Evolutionary conservation across 1,140 invertebrate species (phyloP), one percentile per base, ranked within the genome.

Genomic region (Trinorchestia longiramus): DNA sequence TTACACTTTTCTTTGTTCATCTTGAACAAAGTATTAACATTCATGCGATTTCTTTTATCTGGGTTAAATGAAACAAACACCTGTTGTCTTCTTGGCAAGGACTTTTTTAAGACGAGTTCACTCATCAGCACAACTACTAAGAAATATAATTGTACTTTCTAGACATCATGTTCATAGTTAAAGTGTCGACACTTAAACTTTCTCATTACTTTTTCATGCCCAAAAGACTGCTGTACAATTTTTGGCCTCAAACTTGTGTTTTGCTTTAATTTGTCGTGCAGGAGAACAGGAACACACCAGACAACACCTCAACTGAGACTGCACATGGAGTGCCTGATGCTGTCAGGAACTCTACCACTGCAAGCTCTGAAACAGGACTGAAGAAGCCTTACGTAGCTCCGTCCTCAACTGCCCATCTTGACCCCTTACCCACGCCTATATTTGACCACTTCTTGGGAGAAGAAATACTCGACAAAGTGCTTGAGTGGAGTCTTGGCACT

Each of bases 391-490:
- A 94, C 36, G 40, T 47, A 36, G 6, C 40, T 4, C 19, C 92
- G 40, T 44, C 88, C 0, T 90, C 88, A 19, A 40, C 43, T 15
- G 44, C 92, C 47, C 92, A 43, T 28, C 53, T 96, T 87, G 95
- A 96, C 95, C 95, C 96, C 45, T 96, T 97, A 87, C 97, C 97
- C 62, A 98, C 98, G 23, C 97, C 97, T 8, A 97, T 98, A 90
- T 97, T 98, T 57, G 97, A 97, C 95, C 97, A 97, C 97, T 97
- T 97, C 77, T 97, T 98, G 43, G 97, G 97, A 41, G 97, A 97
- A 96, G 97, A 97, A 95, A 97, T 98, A 94, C 97, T 98, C 90
- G 97, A 98, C 95, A 97, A 97, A 96, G 97, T 98, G 47, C 97
- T 97, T 96, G 96, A 97, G 19, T 98, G 98, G 98, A 97, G 97